Percentiles rank a stretch among this genome's conserved stretches.
Conservation (phyloP, 2,113 vertebrate species). For the Brachirus orientalis region DNA sequence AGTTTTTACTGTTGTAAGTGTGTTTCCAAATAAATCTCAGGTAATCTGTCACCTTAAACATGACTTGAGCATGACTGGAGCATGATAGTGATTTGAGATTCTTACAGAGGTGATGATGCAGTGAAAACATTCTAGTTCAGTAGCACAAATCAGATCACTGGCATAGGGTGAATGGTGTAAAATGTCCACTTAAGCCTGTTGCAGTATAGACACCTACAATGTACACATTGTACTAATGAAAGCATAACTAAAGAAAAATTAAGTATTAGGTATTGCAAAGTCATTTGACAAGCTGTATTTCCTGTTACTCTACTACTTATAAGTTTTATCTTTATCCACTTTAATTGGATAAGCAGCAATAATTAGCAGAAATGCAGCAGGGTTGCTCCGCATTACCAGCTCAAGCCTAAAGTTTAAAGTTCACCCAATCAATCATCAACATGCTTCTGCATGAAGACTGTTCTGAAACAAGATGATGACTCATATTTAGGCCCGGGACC, state of each 20-base stretch:
- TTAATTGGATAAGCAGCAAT: conserved; percentile 6
- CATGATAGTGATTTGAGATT: conserved; percentile 2
- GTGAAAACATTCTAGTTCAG: conserved; percentile 23
- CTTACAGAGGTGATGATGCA: conserved; percentile 1
- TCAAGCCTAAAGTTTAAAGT: conserved; percentile 56
- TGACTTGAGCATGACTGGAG: conserved; percentile 7
- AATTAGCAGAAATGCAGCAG: conserved; percentile 1
- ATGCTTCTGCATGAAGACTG: conserved; percentile 32
- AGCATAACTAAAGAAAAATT: no score
- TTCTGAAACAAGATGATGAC: conserved; percentile 55
- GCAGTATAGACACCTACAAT: background rate
- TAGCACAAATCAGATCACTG: background rate
- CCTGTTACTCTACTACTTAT: background rate
- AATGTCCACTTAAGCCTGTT: background rate
- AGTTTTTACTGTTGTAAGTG: no score
- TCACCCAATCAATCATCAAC: conserved; percentile 57
- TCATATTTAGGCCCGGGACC: conserved; percentile 51
- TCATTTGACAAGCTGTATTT: background rate
- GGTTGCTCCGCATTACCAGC: conserved; percentile 22
- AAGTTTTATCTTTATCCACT: background rate
- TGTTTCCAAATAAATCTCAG: conserved; percentile 26
- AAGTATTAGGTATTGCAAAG: background rate
- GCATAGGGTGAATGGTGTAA: background rate
- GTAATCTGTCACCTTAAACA: conserved; percentile 22
- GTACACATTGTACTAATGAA: background rate